Base-by-base conservation (phyloP, 1,140 invertebrate species). In the Ceratosolen solmsi region DNA sequence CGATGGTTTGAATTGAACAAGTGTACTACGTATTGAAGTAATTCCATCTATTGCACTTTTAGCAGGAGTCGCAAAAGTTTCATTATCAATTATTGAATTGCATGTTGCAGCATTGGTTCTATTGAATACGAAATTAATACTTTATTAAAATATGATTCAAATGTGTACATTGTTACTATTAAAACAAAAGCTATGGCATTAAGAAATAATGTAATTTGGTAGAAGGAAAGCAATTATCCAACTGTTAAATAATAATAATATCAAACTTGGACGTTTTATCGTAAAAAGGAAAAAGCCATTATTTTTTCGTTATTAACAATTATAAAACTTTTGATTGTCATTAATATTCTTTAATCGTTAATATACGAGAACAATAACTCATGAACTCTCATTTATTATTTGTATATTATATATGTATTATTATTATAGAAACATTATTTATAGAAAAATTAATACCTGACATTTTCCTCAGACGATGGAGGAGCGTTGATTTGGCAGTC, bases 1-100 rank as follows among this genome's bases (percentile, higher is more conserved):
- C 36, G 81, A 82, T 65, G 54, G 68, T 63, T 56, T 78, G 27
- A 78, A 82, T 9, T 73, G 38, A 51, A 63, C 73, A 54, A 25
- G 54, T 27, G 56, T 78, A 54, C 41, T 73, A n/a, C 41, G 38
- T n/a, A 38, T 22, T 22, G 81, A 49, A 27, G 68, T 46, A 33
- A 7, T 72, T 63, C n/a, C 54, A 63, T 78, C 8, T n/a, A 72
- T 41, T 41, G 60, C 15, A 58, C 49, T 73, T 79, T 1, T 54
- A 7, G 7, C 1, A 56, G 63, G 8, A 70, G 51, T 20, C 22
- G 36, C 11, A 22, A 70, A 38, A 38, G 7, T 25, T 79, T 79
- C n/a, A 2, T 65, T n/a, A 49, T 46, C 15, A 27, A 30, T 33
- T 33, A 49, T 46, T 11, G 60, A 77, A 68, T 60, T 30, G 41